Percentiles rank a stretch among this genome's conserved stretches.
phyloP scores from a whole-genome alignment of 1,140 invertebrate species.

The Pogonomyrmex barbatus region DNA sequence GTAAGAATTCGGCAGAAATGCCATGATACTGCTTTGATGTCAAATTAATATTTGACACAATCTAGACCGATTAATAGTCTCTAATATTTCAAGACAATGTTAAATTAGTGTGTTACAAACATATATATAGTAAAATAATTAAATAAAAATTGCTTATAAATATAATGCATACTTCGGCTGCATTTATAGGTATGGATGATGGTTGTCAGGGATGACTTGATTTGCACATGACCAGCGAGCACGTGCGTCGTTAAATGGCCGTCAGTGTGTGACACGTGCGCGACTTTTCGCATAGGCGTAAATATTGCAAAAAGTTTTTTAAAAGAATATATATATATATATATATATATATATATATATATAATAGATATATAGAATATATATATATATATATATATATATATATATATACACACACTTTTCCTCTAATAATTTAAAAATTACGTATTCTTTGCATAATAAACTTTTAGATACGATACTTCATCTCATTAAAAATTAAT shows the following conservation, averaged over 20 bases:
- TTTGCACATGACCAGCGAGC: constrained; percentile 54
- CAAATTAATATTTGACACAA: not conserved
- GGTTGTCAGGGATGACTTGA: constrained; percentile 4
- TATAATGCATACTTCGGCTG: not conserved
- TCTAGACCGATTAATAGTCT: not conserved
- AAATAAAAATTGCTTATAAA: too few relatives aligned
- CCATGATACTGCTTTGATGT: not conserved
- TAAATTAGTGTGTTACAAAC: too few relatives aligned
- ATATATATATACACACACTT: not conserved
- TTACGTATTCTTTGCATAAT: not conserved
- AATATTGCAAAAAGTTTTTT: not conserved
- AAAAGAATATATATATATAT: not conserved
- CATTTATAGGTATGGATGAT: constrained; percentile 1
- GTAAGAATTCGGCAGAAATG: constrained; percentile 26
- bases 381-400: not conserved
- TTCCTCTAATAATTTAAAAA: not conserved
- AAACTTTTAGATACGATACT: not conserved
- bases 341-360: too few relatives aligned
- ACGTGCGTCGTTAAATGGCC: constrained; percentile 47
- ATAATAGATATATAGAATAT: too few relatives aligned
- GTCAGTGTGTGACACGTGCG: not conserved
- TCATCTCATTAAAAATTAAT: not conserved
- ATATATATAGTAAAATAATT: too few relatives aligned
- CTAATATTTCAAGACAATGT: not conserved
- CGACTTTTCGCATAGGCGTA: constrained; percentile 3